Evolutionary conservation across 2,797 vertebrate species (phyloP), one percentile per base, ranked within the genome.

Genomic region (Thamnophis elegans): DNA sequence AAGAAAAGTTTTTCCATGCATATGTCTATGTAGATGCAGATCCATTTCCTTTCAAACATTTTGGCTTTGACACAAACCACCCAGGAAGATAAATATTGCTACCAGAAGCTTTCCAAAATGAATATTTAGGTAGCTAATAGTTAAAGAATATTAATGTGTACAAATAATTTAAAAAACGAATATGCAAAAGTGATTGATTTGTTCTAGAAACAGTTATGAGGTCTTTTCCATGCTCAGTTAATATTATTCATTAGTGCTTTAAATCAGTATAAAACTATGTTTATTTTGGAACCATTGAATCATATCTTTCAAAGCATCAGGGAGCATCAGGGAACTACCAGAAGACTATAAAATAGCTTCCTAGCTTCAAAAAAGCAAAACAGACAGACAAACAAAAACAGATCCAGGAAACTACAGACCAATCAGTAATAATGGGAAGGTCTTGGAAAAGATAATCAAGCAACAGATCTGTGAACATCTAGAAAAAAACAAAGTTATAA

Each of bases 11-110:
- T 47, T 82, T 82, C 14, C 86, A 18, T 92, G 26, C 47, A 85
- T 47, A 0, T 89, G 47, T 87, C 18, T 25, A 60, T 28, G n/a
- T 32, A 16, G 16, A 47, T 13, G 59, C 68, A 60, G 91, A 94
- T 93, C 93, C 20, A 58, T 93, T 90, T 85, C n/a, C 51, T 95
- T 94, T 92, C 62, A 90, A 89, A 94, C 22, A 16, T 87, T 60
- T 94, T 93, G 94, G 2, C 14, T 94, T 85, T 89, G 18, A 91
- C 10, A 85, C 90, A 94, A 90, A 73, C 2, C n/a, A 90, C 0
- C 0, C 11, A 93, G 36, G 62, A 92, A 20, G 11, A 85, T 4
- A 18, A 58, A 55, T 62, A 5, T 85, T 28, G 5, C 25, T 53
- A 6, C 5, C 2, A 87, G 62, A 92, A 88, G 60, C 86, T 88